Evolutionary conservation across 2,888 invertebrate genomes (phyloP), one percentile per base, ranked within the genome.

Genomic region (Zeuzera pyrina): DNA sequence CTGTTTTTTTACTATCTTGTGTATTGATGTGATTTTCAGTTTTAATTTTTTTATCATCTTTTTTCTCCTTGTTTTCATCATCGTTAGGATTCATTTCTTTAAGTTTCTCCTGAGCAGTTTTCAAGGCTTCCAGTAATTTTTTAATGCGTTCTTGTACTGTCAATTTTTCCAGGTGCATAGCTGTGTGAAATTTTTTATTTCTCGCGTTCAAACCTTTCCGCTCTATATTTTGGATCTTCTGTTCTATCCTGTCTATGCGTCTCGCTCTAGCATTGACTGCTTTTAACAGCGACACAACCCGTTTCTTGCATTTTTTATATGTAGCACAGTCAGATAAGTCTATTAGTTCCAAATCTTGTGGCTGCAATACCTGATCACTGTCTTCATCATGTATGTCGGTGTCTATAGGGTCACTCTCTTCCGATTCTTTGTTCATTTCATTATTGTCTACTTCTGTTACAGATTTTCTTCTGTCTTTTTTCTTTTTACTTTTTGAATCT

Each of bases 401-500:
- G 29, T 77, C 76, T 35, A 76, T 73, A 0, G 59, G 63, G 24
- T 78, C 76, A 33, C 73, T 79, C 31, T 74, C 70, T 46, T 70
- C 67, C 30, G 60, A 58, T 2, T 32, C 27, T 29, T 41, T 33
- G n/a, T n/a, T n/a, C n/a, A n/a, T n/a, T n/a, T n/a, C n/a, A n/a
- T n/a, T n/a, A n/a, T n/a, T n/a, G n/a, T n/a, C n/a, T 10, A 11
- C 14, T 22, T 19, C 15, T 26, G 30, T 32, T 31, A 8, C 29
- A 5, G 13, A 14, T 29, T 23, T 30, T 14, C 28, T 6, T 19
- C 35, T 36, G 36, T 45, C 43, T 30, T 40, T 33, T 27, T 37
- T 33, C 23, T 14, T 28, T 12, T 15, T 11, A 14, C 37, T 32
- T 27, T 43, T 33, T 19, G 39, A 37, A 36, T 33, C 31, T 7